Evolutionary conservation across 2,888 invertebrate species (phyloP).

Genomic region (Nysson spinosus): DNA sequence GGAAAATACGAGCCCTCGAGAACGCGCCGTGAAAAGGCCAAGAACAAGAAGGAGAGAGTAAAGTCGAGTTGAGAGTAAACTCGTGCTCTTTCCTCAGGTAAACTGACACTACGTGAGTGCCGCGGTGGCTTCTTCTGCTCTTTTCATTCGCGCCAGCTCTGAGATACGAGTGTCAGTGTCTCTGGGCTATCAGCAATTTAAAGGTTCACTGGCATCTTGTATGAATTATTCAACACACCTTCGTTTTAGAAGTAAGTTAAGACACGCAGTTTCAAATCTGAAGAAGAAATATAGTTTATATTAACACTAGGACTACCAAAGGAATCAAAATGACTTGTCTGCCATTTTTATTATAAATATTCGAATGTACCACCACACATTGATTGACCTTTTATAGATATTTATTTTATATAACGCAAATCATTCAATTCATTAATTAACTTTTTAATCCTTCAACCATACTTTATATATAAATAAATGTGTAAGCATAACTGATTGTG

Average conservation of each 20-base stretch:
- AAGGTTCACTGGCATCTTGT: conserved; percentile 1
- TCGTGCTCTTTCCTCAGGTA: conserved; percentile 28
- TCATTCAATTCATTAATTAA: no score
- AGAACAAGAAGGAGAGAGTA: conserved; percentile 10
- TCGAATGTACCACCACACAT: no score
- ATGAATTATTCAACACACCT: conserved; percentile 40
- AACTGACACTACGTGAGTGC: conserved; percentile 41
- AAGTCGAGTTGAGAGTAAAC: conserved; percentile 42
- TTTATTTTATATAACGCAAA: no score
- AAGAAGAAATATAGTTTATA: no score
- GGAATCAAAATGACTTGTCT: no score
- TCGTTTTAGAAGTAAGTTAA: conserved; percentile 8
- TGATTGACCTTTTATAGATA: no score
- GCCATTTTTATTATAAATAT: no score
- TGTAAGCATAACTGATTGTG: no score
- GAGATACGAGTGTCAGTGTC: conserved; percentile 11
- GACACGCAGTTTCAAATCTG: no score
- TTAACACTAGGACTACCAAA: no score
- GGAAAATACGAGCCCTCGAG: conserved; percentile 34
- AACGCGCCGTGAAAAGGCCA: conserved; percentile 36
- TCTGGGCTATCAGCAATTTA: conserved; percentile 41
- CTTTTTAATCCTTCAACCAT: no score
- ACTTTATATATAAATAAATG: no score
- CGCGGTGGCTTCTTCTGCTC: conserved; percentile 44
- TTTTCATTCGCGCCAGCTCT: conserved; percentile 30